These are phyloP conservation scores for Umimayanthus chanpuru DNA, from an alignment of 92 coral and sea anemone species.

Conservation along the genomic window DNA sequence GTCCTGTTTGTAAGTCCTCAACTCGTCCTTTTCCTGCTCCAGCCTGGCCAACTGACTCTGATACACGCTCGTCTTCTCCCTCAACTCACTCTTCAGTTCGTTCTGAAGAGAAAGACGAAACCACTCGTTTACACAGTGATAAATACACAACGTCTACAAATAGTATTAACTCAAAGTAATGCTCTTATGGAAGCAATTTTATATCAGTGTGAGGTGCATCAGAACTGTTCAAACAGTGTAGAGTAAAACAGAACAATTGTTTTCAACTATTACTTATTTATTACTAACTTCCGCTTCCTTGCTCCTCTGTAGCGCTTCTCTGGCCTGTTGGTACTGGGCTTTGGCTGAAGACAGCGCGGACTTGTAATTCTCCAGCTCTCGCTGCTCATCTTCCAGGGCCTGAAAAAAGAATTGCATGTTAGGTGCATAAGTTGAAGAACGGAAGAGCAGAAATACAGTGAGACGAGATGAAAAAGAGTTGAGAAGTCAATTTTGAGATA, in stretches of 20 bases:
- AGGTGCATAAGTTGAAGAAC: not conserved
- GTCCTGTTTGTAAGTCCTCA: constrained; percentile 80
- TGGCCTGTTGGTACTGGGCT: constrained; percentile 77
- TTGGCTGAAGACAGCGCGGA: constrained; percentile 73
- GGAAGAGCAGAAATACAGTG: too few relatives aligned
- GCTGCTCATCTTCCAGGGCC: constrained; percentile 73
- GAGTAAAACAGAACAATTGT: too few relatives aligned
- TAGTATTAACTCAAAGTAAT: not conserved
- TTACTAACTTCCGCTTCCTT: constrained; percentile 72
- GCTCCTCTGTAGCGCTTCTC: constrained; percentile 65
- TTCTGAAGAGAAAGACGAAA: constrained; percentile 49
- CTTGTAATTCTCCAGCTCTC: constrained; percentile 71
- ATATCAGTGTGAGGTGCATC: not conserved
- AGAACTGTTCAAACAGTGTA: too few relatives aligned
- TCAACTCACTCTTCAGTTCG: constrained; percentile 64
- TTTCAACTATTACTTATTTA: too few relatives aligned
- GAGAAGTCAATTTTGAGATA: not conserved
- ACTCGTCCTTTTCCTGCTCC: constrained; percentile 73
- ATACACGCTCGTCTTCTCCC: constrained; percentile 57
- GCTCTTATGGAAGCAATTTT: not conserved
- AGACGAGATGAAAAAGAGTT: not conserved
- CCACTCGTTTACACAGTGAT: not conserved
- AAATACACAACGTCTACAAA: not conserved
- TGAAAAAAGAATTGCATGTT: constrained; percentile 17
- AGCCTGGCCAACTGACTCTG: constrained; percentile 67